A percentile compares a stretch with the other conserved stretches of the same genome.
These are phyloP conservation scores for Pteruthius melanotis DNA, from an alignment of 2,113 vertebrate species.

Conservation along the genomic window DNA sequence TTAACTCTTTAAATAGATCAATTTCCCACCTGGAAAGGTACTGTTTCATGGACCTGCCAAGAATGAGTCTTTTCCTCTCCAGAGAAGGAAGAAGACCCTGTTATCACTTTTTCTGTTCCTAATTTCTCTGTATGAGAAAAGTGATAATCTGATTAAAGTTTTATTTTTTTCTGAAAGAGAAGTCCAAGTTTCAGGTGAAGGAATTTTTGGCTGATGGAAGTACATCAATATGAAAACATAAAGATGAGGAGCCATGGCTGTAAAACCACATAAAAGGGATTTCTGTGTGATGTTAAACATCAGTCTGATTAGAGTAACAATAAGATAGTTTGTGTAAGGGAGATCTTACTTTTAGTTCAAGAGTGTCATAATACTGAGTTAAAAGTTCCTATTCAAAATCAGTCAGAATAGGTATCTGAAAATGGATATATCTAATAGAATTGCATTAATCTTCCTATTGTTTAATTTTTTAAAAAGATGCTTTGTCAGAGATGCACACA, in stretches of 20 bases:
- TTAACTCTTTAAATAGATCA: not conserved
- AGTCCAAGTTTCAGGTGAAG: not conserved
- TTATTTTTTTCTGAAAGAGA: not conserved
- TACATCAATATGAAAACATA: not conserved
- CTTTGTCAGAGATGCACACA: not conserved
- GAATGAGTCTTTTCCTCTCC: not conserved
- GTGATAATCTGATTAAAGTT: not conserved
- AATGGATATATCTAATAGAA: not conserved
- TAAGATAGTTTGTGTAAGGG: not conserved
- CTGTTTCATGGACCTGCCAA: not conserved
- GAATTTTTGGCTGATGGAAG: not conserved
- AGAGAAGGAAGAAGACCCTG: not conserved
- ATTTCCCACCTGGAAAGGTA: not conserved
- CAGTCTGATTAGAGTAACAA: not conserved
- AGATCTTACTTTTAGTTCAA: not conserved
- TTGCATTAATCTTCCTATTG: not conserved
- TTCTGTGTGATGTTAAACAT: not conserved
- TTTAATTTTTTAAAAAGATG: not conserved
- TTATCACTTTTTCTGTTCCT: not conserved
- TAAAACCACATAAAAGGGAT: not conserved
- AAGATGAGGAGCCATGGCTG: not conserved
- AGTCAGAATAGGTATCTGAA: not conserved
- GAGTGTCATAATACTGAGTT: not conserved
- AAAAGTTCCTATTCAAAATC: not conserved
- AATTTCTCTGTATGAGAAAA: not conserved